Evolutionary conservation across 2,888 invertebrate genomes (phyloP), one percentile per base, ranked within the genome.

Genomic region (Uloborus plumipes): DNA sequence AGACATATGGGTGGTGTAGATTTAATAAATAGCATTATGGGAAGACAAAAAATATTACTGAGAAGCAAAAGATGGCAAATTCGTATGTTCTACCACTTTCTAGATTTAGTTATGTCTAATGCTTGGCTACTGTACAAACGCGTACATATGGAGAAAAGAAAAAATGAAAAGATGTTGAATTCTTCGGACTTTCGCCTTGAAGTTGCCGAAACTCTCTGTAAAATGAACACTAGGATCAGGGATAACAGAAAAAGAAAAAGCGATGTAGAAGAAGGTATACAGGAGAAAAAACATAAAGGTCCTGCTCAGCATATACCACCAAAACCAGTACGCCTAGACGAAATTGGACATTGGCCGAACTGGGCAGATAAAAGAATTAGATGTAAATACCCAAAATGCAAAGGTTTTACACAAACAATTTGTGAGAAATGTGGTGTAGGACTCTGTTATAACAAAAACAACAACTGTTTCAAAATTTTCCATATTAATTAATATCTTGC

Each of bases 41-140:
- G 64, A 3, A 64, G 26, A 64, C 39, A 64, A 16, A 64, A 64
- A 31, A 64, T 64, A 31, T 39, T 16, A 6, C 16, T 20, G 64
- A 31, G 70, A 31, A 85, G 79, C 47, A 79, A 73, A 62, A 85
- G 84, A 47, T 85, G 85, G 80, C 51, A 79, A 49, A 65, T 85
- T 1, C 55, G 84, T 31, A 53, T 76, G 14, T 59, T 85, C 64
- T 71, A 66, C 67, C 81, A 84, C 69, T 84, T 84, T 65, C 55
- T 85, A 67, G 77, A 85, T 72, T 47, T 85, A 55, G 69, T 69
- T 47, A 55, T 76, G 59, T 77, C 76, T n/a, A 76, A 83, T 58
- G 18, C 76, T 53, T 84, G 83, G 76, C 49, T 83, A 47, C 64
- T 85, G 51, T 85, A 79, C 70, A 70, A 72, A 50, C 66, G 55